Percentiles rank a stretch among this genome's conserved stretches.
These are phyloP conservation scores for Sebastolobus alascanus DNA, from an alignment of 2,797 vertebrate genomes.

Conservation along the genomic window DNA sequence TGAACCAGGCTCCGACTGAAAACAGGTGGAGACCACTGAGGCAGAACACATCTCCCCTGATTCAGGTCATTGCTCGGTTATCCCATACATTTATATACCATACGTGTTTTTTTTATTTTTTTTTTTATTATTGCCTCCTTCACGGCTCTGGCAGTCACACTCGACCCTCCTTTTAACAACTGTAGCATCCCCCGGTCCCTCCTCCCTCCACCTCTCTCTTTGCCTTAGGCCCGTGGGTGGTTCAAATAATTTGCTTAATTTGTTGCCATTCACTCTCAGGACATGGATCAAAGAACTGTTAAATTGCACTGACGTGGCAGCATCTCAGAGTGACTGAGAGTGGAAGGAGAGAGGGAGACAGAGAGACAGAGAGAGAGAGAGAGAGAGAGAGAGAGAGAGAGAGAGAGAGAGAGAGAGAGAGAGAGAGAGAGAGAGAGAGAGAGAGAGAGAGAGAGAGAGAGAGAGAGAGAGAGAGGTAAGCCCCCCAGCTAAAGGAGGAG, in stretches of 20 bases:
- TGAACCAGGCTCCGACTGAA: constrained; percentile 27
- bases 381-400: constrained; percentile 8
- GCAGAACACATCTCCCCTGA: constrained; percentile 54
- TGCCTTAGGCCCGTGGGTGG: constrained; percentile 80
- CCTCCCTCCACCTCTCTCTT: constrained; percentile 61
- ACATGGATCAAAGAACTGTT: constrained; percentile 87
- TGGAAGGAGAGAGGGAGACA: constrained; percentile 28
- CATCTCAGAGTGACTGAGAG: constrained; percentile 71
- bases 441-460: not conserved
- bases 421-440: constrained; percentile 25
- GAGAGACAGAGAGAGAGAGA: not conserved
- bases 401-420: not conserved
- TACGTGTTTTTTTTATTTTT: constrained; percentile 32
- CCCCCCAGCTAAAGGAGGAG: constrained; percentile 74
- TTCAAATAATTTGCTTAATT: constrained; percentile 87
- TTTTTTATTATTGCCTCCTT: constrained; percentile 38
- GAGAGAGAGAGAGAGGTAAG: constrained; percentile 57
- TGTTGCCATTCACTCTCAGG: constrained; percentile 85
- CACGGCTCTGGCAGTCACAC: constrained; percentile 51
- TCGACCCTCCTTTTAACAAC: constrained; percentile 70
- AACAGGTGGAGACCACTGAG: constrained; percentile 48
- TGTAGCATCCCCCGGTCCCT: constrained; percentile 57
- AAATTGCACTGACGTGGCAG: constrained; percentile 85
- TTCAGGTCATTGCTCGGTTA: constrained; percentile 60
- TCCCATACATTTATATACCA: constrained; percentile 37